A percentile compares a stretch with the other conserved stretches of the same genome.
Conservation (phyloP, 2,797 vertebrate species). For the Rhadinocentrus ornatus region DNA sequence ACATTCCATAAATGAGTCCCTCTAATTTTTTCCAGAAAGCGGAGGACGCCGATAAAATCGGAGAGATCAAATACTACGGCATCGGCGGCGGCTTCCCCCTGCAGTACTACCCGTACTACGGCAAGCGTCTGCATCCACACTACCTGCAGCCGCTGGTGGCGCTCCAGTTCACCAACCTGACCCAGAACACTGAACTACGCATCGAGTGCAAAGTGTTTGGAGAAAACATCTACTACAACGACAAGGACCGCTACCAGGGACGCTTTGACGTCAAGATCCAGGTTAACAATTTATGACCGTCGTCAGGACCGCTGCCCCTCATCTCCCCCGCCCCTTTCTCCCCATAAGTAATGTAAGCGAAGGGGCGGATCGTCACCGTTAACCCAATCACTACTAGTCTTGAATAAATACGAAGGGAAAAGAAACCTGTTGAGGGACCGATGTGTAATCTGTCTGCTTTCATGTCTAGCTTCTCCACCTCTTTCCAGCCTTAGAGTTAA, state of each 20-base stretch:
- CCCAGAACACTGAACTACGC: conserved; percentile 86
- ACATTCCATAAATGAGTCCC: accelerated
- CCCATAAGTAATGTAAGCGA: conserved; percentile 46
- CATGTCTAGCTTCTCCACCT: conserved; percentile 92
- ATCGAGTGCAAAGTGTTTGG: conserved; percentile 93
- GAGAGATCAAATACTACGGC: conserved; percentile 87
- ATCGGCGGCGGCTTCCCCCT: conserved; percentile 90
- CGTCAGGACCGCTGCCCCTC: conserved; percentile 67
- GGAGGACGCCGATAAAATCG: conserved; percentile 88
- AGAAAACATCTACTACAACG: conserved; percentile 92
- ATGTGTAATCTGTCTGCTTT: conserved; percentile 90
- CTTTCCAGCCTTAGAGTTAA: conserved; percentile 93
- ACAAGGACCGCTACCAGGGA: conserved; percentile 98
- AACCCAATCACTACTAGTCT: conserved; percentile 88
- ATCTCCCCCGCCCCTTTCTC: conserved; percentile 2
- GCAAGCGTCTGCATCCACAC: conserved; percentile 89
- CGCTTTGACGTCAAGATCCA: conserved; percentile 95
- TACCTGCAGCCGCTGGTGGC: conserved; percentile 96
- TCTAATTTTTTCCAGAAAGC: conserved; percentile 79
- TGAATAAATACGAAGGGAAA: conserved; percentile 70
- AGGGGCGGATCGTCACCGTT: conserved; percentile 49
- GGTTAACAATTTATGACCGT: conserved; percentile 89
- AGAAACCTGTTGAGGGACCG: conserved; percentile 85
- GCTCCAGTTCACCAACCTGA: conserved; percentile 93
- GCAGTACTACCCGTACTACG: conserved; percentile 98